These are phyloP conservation scores for Dioctria rufipes DNA, from an alignment of 2,888 invertebrate species.

Conservation along the genomic window DNA sequence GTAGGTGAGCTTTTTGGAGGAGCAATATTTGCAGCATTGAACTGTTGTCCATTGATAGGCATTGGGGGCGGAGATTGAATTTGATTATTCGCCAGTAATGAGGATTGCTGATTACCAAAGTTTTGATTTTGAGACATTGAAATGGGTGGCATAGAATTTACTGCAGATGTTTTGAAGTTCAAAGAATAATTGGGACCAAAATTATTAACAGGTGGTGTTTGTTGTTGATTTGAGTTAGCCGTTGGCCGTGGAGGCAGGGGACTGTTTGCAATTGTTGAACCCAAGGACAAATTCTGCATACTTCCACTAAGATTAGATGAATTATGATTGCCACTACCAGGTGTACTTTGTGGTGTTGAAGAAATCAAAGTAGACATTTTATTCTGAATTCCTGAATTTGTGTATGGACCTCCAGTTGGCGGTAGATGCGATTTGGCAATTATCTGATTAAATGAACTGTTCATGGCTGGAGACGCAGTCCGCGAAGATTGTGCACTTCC, in stretches of 20 bases:
- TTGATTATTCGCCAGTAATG: not conserved
- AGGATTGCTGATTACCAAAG: not conserved
- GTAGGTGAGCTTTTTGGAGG: not conserved
- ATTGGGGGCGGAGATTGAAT: slow-evolving; percentile 3
- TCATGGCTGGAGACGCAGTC: slow-evolving; percentile 67
- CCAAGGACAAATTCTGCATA: slow-evolving; percentile 61
- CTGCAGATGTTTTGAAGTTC: not conserved
- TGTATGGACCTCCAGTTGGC: slow-evolving; percentile 33
- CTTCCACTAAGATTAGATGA: slow-evolving; percentile 59
- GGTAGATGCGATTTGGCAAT: slow-evolving; percentile 54
- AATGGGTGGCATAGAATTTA: slow-evolving; percentile 1
- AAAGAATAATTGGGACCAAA: slow-evolving; percentile 19
- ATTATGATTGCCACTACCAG: slow-evolving; percentile 32
- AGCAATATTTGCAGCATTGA: not conserved
- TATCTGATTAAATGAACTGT: slow-evolving; percentile 59
- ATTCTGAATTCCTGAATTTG: not conserved
- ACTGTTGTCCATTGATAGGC: slow-evolving; percentile 6
- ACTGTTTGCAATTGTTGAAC: not conserved
- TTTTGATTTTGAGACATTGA: slow-evolving; percentile 15
- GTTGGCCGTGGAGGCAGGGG: slow-evolving; percentile 54
- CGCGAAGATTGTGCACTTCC: slow-evolving; percentile 69
- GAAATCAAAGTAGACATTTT: not conserved
- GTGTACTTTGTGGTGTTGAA: not conserved
- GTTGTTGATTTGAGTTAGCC: not conserved
- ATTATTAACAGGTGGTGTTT: not conserved